Evolutionary conservation across 2,113 vertebrate genomes (phyloP), one percentile per base, ranked within the genome.

Genomic region (Eptatretus burgeri): DNA sequence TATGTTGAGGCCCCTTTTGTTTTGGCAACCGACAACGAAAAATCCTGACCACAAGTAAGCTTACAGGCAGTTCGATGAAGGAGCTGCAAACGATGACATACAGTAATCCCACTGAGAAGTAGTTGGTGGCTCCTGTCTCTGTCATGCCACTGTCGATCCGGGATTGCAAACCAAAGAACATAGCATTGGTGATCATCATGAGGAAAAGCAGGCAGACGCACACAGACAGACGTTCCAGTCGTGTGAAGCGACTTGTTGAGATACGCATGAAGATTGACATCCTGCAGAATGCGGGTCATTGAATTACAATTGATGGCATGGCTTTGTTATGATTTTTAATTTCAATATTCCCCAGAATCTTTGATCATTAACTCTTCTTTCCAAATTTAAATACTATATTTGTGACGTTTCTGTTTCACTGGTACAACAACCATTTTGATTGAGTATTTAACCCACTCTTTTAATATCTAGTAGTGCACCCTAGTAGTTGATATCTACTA

Each of bases 181-280:
- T 60, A 12, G 56, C 56, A 12, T 60, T 60, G 12, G 56, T 20
- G 56, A 60, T 60, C 56, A 60, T 60, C 56, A 60, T 60, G 56
- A 60, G 56, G 56, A 60, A 60, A 10, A 60, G 56, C 10, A 60
- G 56, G n/a, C n/a, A 17, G 2, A 60, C 56, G 10, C 56, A 60
- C 9, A n/a, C n/a, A 19, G 56, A 60, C n/a, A 60, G n/a, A 19
- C 56, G 56, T 20, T 60, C n/a, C 56, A 60, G n/a, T 9, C 56
- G 56, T n/a, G 56, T 17, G 56, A 60, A 60, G 56, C 19, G n/a
- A 19, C n/a, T 60, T 20, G n/a, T 60, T 9, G 19, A 60, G n/a
- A 19, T 10, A 19, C 56, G 56, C n/a, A 60, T 17, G 56, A 60
- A 60, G 10, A 60, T 20, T 9, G 56, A 60, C n/a, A 60, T 17